Conservation (phyloP, 2,888 invertebrate genomes). For the Leucophenga maculata region DNA sequence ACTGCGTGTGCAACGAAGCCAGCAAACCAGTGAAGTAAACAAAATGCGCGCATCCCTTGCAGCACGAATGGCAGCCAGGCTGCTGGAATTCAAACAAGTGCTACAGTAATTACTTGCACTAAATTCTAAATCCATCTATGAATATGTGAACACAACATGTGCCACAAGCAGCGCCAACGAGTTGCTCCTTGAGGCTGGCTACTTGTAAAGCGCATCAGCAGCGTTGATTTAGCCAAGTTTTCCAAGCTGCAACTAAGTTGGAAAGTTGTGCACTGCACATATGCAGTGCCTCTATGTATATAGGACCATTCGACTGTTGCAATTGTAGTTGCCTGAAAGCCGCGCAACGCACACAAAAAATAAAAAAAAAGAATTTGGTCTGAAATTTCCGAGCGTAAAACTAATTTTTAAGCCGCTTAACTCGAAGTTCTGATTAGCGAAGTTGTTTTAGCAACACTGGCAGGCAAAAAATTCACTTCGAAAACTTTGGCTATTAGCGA, state of each 20-base stretch:
- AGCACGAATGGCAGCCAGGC: not conserved
- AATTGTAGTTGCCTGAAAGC: not conserved
- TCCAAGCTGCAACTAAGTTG: too few relatives aligned
- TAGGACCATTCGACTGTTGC: not conserved
- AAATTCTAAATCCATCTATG: not conserved
- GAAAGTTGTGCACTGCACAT: not conserved
- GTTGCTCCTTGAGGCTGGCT: not conserved
- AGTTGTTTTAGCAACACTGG: constrained; percentile 27
- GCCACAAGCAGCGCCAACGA: not conserved
- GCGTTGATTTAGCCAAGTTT: not conserved
- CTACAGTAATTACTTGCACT: constrained; percentile 8
- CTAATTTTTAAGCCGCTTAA: constrained; percentile 63
- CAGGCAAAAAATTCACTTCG: too few relatives aligned
- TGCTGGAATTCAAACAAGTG: constrained; percentile 18
- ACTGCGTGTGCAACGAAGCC: not conserved
- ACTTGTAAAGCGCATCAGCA: not conserved
- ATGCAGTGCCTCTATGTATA: not conserved
- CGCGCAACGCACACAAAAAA: constrained; percentile 8
- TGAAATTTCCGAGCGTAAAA: constrained; percentile 34
- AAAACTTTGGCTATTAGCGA: too few relatives aligned
- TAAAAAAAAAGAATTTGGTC: constrained; percentile 20
- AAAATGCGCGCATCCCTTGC: not conserved
- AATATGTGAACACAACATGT: not conserved
- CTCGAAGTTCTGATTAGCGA: constrained; percentile 63
- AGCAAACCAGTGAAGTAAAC: not conserved